phyloP scores from a whole-genome alignment of 2,113 vertebrate species.

The Oreamnos americanus region DNA sequence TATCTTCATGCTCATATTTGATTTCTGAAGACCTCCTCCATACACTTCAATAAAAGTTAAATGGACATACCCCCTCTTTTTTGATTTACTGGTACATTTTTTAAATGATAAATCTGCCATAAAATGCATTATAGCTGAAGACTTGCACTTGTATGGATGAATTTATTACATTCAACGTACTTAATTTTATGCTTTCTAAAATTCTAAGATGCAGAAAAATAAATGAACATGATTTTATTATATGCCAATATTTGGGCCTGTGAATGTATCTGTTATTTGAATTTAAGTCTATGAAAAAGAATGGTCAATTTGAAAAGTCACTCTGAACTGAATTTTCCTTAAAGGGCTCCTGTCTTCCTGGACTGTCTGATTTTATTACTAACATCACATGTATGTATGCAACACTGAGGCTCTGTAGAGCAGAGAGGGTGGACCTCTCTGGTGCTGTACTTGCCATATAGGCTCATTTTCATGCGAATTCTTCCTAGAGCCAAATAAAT shows the following conservation, averaged over 20 bases:
- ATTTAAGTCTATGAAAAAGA: constrained; percentile 72
- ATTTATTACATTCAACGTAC: constrained; percentile 87
- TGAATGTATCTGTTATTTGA: constrained; percentile 80
- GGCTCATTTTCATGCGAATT: constrained; percentile 72
- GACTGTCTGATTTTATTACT: constrained; percentile 71
- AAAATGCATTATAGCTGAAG: constrained; percentile 82
- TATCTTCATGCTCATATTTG: constrained; percentile 90
- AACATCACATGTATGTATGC: constrained; percentile 53
- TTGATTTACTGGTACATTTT: constrained; percentile 93
- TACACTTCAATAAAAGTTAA: constrained; percentile 96
- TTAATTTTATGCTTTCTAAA: constrained; percentile 87
- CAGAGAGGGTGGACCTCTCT: constrained; percentile 46
- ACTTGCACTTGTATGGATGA: constrained; percentile 90
- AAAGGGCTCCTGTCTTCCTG: constrained; percentile 71
- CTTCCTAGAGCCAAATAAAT: constrained; percentile 68
- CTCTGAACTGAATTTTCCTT: constrained; percentile 52
- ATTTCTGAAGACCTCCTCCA: constrained; percentile 89
- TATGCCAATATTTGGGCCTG: constrained; percentile 84
- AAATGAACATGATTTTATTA: constrained; percentile 92
- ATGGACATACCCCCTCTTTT: constrained; percentile 90
- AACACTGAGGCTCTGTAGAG: constrained; percentile 49
- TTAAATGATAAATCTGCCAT: constrained; percentile 87
- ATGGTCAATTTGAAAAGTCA: constrained; percentile 72
- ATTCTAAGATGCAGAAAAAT: constrained; percentile 88
- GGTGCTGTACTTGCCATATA: constrained; percentile 68